phyloP scores from a whole-genome alignment of 2,797 vertebrate genomes.

The Cirrhinus molitorella region DNA sequence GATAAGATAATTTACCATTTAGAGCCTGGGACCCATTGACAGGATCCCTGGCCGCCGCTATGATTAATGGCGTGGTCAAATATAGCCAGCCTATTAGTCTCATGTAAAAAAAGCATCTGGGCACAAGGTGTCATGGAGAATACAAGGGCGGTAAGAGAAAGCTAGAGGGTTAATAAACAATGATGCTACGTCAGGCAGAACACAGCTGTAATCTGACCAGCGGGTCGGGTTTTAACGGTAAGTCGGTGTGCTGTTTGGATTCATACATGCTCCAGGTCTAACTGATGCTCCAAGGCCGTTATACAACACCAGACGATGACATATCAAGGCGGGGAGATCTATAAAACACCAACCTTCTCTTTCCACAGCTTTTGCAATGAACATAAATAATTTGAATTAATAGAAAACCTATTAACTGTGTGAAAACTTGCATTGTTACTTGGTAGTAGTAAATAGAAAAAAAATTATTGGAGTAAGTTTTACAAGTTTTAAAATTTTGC shows the following conservation, averaged over 20 bases:
- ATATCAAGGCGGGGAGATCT: background rate
- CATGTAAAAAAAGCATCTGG: slow-evolving; percentile 46
- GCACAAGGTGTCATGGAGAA: slow-evolving; percentile 50
- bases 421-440: too few species aligned
- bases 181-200: slow-evolving; percentile 34
- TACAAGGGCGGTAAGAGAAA: slow-evolving; percentile 40
- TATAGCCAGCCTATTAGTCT: slow-evolving; percentile 63
- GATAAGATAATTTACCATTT: slow-evolving; percentile 65
- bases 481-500: too few species aligned
- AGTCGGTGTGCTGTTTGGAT: slow-evolving; percentile 34
- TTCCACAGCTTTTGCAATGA: background rate
- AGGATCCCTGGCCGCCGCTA: slow-evolving; percentile 44
- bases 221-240: slow-evolving; percentile 57
- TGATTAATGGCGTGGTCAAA: slow-evolving; percentile 65
- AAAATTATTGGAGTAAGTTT: background rate
- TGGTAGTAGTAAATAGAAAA: background rate
- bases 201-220: slow-evolving; percentile 35
- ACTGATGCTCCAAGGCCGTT: background rate
- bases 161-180: slow-evolving; percentile 56
- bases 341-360: background rate
- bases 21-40: slow-evolving; percentile 39
- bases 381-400: background rate
- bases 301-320: background rate
- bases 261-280: slow-evolving; percentile 9
- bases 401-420: background rate